A percentile compares a stretch with the other conserved stretches of the same genome.
Evolutionary conservation across 2,888 invertebrate genomes (phyloP).

Genomic region (Drosophila glabriapex): DNA sequence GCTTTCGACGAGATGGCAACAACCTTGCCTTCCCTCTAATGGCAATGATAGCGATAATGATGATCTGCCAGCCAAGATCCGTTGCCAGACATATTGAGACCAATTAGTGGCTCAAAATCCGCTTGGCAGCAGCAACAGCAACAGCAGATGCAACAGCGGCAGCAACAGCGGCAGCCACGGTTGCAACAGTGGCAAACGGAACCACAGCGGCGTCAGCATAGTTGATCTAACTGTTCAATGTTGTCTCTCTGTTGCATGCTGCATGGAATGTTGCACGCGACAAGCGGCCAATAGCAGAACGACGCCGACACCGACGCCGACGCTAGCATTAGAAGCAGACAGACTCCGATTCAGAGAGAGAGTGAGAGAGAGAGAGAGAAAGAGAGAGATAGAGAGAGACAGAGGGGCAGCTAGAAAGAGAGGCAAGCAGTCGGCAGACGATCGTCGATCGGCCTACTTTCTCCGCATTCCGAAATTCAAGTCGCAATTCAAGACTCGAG

Average conservation of each 20-base stretch:
- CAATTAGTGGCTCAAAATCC: conserved; percentile 83
- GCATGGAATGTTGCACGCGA: conserved; percentile 76
- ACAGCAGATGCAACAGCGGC: not conserved
- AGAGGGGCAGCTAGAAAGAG: conserved; percentile 1
- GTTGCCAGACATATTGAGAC: conserved; percentile 76
- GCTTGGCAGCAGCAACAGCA: conserved; percentile 82
- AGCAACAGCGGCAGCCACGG: conserved; percentile 70
- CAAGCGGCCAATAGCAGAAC: conserved; percentile 49
- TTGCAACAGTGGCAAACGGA: conserved; percentile 74
- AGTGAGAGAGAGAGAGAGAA: not conserved
- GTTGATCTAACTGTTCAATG: conserved; percentile 72
- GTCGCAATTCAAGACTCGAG: conserved; percentile 37
- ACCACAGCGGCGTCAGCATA: conserved; percentile 65
- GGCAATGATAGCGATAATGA: conserved; percentile 30
- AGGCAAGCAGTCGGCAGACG: conserved; percentile 43
- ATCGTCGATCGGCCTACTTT: conserved; percentile 84
- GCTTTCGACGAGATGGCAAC: conserved; percentile 59
- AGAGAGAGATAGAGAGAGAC: not conserved
- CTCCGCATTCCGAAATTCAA: conserved; percentile 84
- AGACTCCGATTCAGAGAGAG: not conserved
- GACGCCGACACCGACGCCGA: conserved; percentile 27
- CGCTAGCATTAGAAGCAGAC: conserved; percentile 28
- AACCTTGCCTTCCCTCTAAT: conserved; percentile 61
- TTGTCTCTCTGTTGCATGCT: conserved; percentile 37
- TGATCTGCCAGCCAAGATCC: conserved; percentile 44